A percentile compares a stretch with the other conserved stretches of the same genome.
Conservation (phyloP, 2,113 vertebrate genomes). For the Silurus glanis region DNA sequence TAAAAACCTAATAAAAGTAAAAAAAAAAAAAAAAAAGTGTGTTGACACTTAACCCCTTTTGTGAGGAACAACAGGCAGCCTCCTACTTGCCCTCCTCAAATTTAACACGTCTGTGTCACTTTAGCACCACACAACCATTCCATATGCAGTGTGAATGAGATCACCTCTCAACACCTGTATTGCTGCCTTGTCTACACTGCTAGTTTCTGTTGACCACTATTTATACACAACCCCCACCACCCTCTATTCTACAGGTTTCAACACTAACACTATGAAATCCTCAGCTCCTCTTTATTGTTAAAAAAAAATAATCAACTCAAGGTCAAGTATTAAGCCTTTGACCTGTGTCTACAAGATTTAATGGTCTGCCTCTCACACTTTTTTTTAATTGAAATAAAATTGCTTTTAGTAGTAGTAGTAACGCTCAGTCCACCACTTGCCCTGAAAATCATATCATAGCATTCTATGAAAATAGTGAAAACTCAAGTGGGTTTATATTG, state of each 20-base stretch:
- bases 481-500: background rate
- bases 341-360: background rate
- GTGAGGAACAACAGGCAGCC: constrained; percentile 13
- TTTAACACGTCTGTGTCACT: constrained; percentile 36
- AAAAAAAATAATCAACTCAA: background rate
- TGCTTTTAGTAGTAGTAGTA: background rate
- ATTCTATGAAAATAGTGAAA: background rate
- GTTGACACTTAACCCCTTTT: background rate
- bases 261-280: background rate
- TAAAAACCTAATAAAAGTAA: too few species aligned
- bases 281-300: background rate
- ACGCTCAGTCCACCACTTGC: background rate
- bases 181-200: background rate
- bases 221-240: constrained; percentile 4
- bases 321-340: background rate
- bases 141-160: constrained; percentile 48
- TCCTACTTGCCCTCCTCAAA: constrained; percentile 20
- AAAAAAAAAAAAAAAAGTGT: background rate
- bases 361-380: background rate
- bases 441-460: too few species aligned
- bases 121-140: constrained; percentile 17
- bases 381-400: background rate
- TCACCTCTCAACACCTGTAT: constrained; percentile 4
- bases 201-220: background rate
- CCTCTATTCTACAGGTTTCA: background rate